phyloP scores from a whole-genome alignment of 1,140 invertebrate genomes.

The Trissolcus basalis region DNA sequence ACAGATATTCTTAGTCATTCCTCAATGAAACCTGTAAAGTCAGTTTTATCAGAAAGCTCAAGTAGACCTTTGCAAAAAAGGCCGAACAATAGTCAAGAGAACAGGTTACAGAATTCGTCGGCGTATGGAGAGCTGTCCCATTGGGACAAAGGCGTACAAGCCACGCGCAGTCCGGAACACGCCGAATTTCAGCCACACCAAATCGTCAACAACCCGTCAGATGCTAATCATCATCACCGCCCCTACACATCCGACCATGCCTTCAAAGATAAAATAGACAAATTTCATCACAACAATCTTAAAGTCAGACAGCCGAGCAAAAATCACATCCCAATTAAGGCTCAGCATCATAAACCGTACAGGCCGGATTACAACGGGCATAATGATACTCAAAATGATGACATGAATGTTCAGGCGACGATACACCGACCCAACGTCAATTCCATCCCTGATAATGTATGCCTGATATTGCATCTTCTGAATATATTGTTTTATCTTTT shows the following conservation, averaged over 20 bases:
- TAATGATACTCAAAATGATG: constrained; percentile 63
- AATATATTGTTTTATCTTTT: too few species aligned
- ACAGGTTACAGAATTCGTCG: constrained; percentile 56
- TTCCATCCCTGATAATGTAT: constrained; percentile 66
- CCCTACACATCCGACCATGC: constrained; percentile 51
- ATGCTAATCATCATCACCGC: constrained; percentile 31
- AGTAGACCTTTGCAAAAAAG: constrained; percentile 66
- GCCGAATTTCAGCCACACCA: constrained; percentile 59
- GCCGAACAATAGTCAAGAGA: constrained; percentile 65
- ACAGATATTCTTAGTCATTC: constrained; percentile 16
- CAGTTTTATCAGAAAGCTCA: constrained; percentile 35
- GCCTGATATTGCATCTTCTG: constrained; percentile 20
- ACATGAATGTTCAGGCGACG: constrained; percentile 68
- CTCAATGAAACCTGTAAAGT: constrained; percentile 45
- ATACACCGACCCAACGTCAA: constrained; percentile 69
- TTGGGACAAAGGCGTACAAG: constrained; percentile 46
- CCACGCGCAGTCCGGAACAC: constrained; percentile 54
- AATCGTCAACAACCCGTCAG: constrained; percentile 61
- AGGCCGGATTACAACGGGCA: constrained; percentile 63
- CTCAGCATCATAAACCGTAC: constrained; percentile 56
- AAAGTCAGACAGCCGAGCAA: constrained; percentile 68
- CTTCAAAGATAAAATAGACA: constrained; percentile 70
- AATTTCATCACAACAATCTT: constrained; percentile 57
- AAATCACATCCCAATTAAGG: constrained; percentile 62
- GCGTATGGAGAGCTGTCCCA: constrained; percentile 19